phyloP scores from a whole-genome alignment of 1,140 invertebrate species.

The Cydia pomonella region DNA sequence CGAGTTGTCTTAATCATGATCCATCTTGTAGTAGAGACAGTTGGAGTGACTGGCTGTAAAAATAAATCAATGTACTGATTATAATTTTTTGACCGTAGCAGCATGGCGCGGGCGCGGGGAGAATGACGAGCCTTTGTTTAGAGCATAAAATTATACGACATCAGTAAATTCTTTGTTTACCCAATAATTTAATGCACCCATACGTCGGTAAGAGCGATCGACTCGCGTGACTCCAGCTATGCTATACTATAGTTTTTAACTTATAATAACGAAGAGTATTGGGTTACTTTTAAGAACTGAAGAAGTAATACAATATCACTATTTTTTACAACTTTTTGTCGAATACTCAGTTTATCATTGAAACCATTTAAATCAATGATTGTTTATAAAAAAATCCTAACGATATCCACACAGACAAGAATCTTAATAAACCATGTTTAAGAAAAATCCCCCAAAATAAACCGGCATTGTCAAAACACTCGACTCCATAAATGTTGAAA shows the following conservation, averaged over 20 bases:
- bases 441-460: slow-evolving; percentile 61
- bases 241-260: slow-evolving; percentile 12
- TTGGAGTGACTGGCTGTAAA: not conserved
- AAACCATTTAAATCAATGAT: too few relatives aligned
- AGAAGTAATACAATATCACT: too few relatives aligned
- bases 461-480: slow-evolving; percentile 73
- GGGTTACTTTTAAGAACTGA: not conserved
- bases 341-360: not conserved
- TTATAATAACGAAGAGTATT: slow-evolving; percentile 4
- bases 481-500: slow-evolving; percentile 66
- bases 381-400: not conserved
- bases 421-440: slow-evolving; percentile 44
- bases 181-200: slow-evolving; percentile 62
- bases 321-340: too few relatives aligned
- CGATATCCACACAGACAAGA: slow-evolving; percentile 35
- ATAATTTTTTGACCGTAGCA: not conserved
- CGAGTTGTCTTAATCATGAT: too few relatives aligned
- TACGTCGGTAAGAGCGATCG: slow-evolving; percentile 48
- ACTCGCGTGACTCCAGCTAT: slow-evolving; percentile 45
- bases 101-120: slow-evolving; percentile 30
- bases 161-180: slow-evolving; percentile 78
- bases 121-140: slow-evolving; percentile 74
- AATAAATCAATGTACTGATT: not conserved
- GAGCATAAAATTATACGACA: slow-evolving; percentile 79
- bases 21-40: too few relatives aligned